phyloP scores from a whole-genome alignment of 35 echinoderm and acorn worm species.

The Ptychodera flava region DNA sequence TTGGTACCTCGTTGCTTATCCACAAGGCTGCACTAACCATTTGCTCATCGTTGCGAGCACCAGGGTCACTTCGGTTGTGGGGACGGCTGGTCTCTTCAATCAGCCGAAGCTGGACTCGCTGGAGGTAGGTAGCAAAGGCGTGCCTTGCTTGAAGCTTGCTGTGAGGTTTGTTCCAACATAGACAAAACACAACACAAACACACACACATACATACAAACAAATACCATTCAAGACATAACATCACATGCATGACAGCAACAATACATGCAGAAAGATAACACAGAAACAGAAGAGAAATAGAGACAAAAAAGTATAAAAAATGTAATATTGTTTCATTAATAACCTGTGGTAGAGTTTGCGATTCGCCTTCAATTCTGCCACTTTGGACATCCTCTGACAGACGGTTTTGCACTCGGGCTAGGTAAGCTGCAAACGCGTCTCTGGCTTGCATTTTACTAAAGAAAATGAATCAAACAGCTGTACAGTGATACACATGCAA shows the following conservation, averaged over 20 bases:
- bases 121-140: constrained; percentile 97
- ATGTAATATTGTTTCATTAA: not conserved
- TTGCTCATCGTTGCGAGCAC: constrained; percentile 93
- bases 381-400: not conserved
- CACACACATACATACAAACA: no score
- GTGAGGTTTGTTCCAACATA: not conserved
- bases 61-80: constrained; percentile 56
- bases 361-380: not conserved
- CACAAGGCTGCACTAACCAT: constrained; percentile 57
- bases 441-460: not conserved
- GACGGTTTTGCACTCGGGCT: not conserved
- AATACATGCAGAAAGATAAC: not conserved
- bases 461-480: not conserved
- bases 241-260: not conserved
- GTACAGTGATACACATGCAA: no score
- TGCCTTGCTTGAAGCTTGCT: constrained; percentile 96
- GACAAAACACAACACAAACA: not conserved
- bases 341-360: not conserved
- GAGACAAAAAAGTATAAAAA: not conserved
- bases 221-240: no score
- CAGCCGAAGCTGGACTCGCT: constrained; percentile 89
- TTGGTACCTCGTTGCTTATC: not conserved
- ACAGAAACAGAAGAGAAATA: not conserved
- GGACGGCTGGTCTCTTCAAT: constrained; percentile 80
- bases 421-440: not conserved